phyloP scores from a whole-genome alignment of 1,140 invertebrate genomes.

The Mycetomoellerius zeteki region DNA sequence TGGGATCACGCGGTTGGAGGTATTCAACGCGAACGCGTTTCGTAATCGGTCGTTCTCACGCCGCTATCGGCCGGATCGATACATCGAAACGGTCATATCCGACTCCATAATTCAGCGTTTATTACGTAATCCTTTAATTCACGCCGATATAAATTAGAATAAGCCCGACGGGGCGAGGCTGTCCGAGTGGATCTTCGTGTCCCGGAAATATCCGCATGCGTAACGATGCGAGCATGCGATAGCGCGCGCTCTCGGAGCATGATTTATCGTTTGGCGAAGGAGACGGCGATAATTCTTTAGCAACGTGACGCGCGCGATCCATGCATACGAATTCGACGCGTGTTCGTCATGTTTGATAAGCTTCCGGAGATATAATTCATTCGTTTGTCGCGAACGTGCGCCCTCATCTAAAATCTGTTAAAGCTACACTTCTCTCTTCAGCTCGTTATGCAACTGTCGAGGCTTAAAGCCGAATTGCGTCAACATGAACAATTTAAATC shows the following conservation, averaged over 20 bases:
- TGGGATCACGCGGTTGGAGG: background rate
- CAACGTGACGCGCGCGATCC: conserved; percentile 18
- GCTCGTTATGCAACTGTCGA: conserved; percentile 25
- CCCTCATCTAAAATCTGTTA: conserved; percentile 44
- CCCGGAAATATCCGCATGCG: conserved; percentile 18
- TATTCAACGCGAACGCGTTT: conserved; percentile 44
- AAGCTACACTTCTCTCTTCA: background rate
- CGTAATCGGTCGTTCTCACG: background rate
- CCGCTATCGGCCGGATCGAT: conserved; percentile 57
- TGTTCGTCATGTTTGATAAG: conserved; percentile 45
- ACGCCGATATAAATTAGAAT: conserved; percentile 75
- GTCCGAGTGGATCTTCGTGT: conserved; percentile 58
- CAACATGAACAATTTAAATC: conserved; percentile 5
- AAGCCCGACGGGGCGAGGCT: conserved; percentile 46
- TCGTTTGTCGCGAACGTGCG: conserved; percentile 32
- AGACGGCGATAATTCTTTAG: conserved; percentile 68
- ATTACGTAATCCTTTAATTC: conserved; percentile 77
- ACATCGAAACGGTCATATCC: conserved; percentile 70
- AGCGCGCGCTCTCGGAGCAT: conserved; percentile 45
- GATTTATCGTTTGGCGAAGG: conserved; percentile 66
- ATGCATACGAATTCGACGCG: conserved; percentile 56
- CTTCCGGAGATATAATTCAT: conserved; percentile 46
- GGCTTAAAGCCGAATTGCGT: conserved; percentile 36
- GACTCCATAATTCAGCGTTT: conserved; percentile 72
- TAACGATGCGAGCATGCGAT: conserved; percentile 11